Conservation (phyloP, 2,797 vertebrate species). For the Chrysocyon brachyurus region DNA sequence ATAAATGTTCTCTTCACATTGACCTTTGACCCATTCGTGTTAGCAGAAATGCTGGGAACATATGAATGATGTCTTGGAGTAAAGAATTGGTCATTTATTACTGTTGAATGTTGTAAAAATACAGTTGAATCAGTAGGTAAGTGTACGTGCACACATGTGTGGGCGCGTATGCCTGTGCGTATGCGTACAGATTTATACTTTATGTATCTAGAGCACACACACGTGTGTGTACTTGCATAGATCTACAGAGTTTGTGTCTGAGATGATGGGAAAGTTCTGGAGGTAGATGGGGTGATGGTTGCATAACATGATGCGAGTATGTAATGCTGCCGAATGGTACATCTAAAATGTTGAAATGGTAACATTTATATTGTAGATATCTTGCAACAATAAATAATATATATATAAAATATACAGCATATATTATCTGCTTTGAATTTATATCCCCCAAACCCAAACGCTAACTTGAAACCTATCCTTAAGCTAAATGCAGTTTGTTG, state of each 20-base stretch:
- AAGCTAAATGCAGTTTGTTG: neutral
- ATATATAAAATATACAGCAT: too few relatives aligned
- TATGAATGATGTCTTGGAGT: too few relatives aligned
- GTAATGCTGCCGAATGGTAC: neutral
- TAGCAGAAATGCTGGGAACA: neutral
- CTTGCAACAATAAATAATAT: neutral
- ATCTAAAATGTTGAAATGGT: neutral
- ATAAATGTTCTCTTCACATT: neutral
- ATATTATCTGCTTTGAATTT: neutral
- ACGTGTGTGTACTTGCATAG: fast-evolving
- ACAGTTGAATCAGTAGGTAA: neutral
- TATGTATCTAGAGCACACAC: neutral
- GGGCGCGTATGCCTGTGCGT: fast-evolving
- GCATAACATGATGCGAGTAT: neutral
- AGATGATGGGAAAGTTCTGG: neutral
- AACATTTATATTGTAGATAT: too few relatives aligned
- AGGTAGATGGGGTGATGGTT: neutral
- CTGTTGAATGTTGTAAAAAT: fast-evolving
- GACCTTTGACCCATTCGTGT: neutral
- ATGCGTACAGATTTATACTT: too few relatives aligned
- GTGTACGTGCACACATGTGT: fast-evolving
- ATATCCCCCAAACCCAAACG: neutral
- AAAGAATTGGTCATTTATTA: neutral
- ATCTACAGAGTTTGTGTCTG: neutral
- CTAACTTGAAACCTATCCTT: neutral